Percentiles rank a stretch among this genome's conserved stretches.
Conservation (phyloP, 1,140 invertebrate species). For the Brachionus paranguensis region DNA sequence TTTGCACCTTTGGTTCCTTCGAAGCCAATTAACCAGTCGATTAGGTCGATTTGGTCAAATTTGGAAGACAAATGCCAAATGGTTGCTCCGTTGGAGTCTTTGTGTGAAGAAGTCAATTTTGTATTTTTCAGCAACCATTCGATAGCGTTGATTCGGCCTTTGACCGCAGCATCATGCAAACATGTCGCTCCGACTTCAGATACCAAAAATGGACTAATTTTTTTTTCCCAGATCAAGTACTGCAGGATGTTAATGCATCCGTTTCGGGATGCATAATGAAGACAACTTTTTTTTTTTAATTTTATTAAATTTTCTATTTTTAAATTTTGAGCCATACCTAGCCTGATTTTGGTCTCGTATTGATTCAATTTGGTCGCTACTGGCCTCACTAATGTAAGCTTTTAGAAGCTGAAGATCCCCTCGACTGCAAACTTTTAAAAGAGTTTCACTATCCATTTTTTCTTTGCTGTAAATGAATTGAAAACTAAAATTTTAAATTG, state of each 20-base stretch:
- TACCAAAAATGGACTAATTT: not conserved
- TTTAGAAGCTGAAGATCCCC: not conserved
- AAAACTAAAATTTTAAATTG: not conserved
- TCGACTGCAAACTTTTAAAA: constrained; percentile 1
- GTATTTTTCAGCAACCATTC: constrained; percentile 8
- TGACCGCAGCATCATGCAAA: constrained; percentile 19
- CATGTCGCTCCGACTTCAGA: constrained; percentile 15
- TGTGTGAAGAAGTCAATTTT: not conserved
- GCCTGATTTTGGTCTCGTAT: constrained; percentile 9
- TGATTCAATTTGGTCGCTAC: not conserved
- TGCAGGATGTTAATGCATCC: not conserved
- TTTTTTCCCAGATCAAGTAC: constrained; percentile 15
- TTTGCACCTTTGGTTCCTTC: constrained; percentile 7
- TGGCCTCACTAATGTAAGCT: not conserved
- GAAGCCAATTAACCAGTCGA: not conserved
- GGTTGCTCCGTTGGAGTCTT: not conserved
- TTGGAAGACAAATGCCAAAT: not conserved
- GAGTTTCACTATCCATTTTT: not conserved
- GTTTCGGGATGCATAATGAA: constrained; percentile 22
- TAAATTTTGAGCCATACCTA: not conserved
- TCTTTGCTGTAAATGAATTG: not conserved
- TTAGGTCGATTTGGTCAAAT: constrained; percentile 1
- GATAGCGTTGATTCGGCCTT: not conserved
- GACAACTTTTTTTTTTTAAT: not conserved
- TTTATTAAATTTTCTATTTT: not conserved